Percentiles rank a stretch among this genome's conserved stretches.
These are phyloP conservation scores for Drosophila bifasciata DNA, from an alignment of 1,140 invertebrate genomes.

Conservation along the genomic window DNA sequence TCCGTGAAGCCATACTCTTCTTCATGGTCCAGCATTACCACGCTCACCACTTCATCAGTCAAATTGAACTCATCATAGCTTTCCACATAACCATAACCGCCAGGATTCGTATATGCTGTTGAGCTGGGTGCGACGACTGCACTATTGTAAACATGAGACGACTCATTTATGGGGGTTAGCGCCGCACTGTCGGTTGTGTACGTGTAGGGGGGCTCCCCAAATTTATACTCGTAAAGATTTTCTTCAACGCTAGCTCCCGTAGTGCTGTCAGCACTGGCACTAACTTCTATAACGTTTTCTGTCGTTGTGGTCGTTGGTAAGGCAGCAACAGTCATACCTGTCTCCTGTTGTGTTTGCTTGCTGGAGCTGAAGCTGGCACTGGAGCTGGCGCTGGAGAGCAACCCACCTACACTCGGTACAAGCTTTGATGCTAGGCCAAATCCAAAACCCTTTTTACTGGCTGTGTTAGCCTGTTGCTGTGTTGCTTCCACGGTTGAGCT, in stretches of 20 bases:
- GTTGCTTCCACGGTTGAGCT: conserved; percentile 34
- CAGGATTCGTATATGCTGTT: conserved; percentile 5
- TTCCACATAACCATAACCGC: conserved; percentile 18
- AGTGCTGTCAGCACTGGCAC: not conserved
- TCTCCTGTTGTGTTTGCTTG: conserved; percentile 15
- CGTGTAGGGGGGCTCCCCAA: not conserved
- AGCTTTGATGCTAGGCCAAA: conserved; percentile 76
- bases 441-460: conserved; percentile 62
- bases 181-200: not conserved
- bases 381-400: conserved; percentile 44
- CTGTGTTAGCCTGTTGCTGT: conserved; percentile 10
- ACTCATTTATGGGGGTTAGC: not conserved
- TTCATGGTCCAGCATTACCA: conserved; percentile 9
- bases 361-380: conserved; percentile 2
- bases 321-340: not conserved
- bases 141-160: not conserved
- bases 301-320: conserved; percentile 8
- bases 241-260: not conserved
- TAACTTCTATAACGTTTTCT: conserved; percentile 1
- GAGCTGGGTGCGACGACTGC: not conserved
- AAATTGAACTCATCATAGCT: conserved; percentile 28
- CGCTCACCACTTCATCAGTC: conserved; percentile 9
- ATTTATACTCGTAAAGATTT: conserved; percentile 1
- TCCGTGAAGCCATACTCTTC: conserved; percentile 51
- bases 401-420: conserved; percentile 66